Conservation (phyloP, 2,797 vertebrate genomes). For the Tapirus indicus region DNA sequence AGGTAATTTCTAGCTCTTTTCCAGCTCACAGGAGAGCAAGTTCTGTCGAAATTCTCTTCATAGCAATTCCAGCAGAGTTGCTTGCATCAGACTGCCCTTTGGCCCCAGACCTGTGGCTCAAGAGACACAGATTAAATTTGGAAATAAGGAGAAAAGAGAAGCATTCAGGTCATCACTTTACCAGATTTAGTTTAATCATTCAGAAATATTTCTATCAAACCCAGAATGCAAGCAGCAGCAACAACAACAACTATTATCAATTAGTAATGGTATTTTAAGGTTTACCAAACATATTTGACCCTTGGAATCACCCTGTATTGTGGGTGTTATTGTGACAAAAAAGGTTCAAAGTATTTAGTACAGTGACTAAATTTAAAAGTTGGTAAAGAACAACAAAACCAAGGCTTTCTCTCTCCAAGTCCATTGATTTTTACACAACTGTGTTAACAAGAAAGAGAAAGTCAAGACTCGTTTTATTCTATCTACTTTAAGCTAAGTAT, state of each 20-base stretch:
- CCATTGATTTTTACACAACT: neutral
- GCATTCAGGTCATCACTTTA: neutral
- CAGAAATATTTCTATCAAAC: neutral
- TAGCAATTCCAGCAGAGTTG: neutral
- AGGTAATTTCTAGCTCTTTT: neutral
- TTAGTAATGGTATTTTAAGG: neutral
- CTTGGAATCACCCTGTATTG: neutral
- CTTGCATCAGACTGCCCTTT: neutral
- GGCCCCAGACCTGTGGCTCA: neutral
- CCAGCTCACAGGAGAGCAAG: neutral
- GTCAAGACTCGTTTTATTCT: neutral
- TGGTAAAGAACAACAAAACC: neutral
- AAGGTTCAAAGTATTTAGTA: neutral
- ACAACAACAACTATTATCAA: neutral
- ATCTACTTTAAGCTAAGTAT: neutral
- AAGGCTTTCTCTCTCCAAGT: neutral
- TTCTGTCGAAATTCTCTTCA: neutral
- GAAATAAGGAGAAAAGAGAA: conserved; percentile 21
- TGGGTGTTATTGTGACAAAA: neutral
- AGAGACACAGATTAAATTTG: neutral
- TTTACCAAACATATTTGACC: neutral
- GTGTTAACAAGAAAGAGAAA: neutral
- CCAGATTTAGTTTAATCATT: neutral
- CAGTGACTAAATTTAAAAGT: neutral
- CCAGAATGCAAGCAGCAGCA: neutral